Percentiles rank a stretch among this genome's conserved stretches.
Evolutionary conservation across 1,140 invertebrate species (phyloP).

Genomic region (Zaprionus inermis): DNA sequence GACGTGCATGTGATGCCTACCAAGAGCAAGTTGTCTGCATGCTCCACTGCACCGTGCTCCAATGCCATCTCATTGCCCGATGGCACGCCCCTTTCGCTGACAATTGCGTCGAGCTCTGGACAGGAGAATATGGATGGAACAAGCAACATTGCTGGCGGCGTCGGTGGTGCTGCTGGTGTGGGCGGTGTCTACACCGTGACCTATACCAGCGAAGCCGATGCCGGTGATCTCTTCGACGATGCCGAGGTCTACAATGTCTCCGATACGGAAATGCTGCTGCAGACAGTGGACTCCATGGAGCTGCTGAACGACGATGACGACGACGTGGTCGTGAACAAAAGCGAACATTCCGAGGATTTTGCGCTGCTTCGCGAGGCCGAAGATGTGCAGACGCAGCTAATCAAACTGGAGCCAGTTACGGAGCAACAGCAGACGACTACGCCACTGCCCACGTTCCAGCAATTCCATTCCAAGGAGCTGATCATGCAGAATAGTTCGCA

Average conservation of each 20-base stretch:
- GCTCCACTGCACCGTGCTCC: conserved; percentile 22
- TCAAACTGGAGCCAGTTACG: conserved; percentile 62
- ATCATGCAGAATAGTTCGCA: conserved; percentile 83
- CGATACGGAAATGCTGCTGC: conserved; percentile 88
- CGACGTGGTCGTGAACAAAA: conserved; percentile 86
- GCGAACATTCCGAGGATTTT: conserved; percentile 82
- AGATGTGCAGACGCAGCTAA: conserved; percentile 56
- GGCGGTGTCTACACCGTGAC: conserved; percentile 80
- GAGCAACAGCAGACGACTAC: conserved; percentile 85
- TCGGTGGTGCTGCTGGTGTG: conserved; percentile 25
- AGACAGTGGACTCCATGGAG: conserved; percentile 87
- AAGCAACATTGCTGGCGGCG: conserved; percentile 1
- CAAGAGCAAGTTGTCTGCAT: conserved; percentile 56
- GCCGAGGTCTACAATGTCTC: conserved; percentile 90
- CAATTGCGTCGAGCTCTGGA: conserved; percentile 57
- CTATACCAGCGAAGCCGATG: conserved; percentile 76
- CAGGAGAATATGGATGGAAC: conserved; percentile 35
- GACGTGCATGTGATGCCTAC: conserved; percentile 78
- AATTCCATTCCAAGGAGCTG: conserved; percentile 87
- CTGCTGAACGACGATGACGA: conserved; percentile 88
- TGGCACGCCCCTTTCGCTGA: conserved; percentile 73
- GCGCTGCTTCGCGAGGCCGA: conserved; percentile 64
- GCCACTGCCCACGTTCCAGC: conserved; percentile 92
- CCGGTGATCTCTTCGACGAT: conserved; percentile 73
- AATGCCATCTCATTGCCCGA: conserved; percentile 64